Conservation (phyloP, 2,888 invertebrate genomes). For the Geotrupes spiniger region DNA sequence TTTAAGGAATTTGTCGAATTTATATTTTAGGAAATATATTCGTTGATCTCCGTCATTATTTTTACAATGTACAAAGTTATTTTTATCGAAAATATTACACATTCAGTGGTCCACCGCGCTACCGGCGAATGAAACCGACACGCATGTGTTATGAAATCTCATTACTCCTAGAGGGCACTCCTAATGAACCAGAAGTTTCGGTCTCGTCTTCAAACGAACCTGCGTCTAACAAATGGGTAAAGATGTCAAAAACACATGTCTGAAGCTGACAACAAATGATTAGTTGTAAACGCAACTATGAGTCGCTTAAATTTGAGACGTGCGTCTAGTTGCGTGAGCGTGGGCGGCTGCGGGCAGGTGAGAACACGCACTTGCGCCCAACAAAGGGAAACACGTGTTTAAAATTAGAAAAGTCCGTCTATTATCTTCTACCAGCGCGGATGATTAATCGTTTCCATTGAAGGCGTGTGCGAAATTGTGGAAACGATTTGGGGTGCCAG, state of each 20-base stretch:
- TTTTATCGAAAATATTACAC: too few relatives aligned
- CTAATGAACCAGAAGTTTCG: too few relatives aligned
- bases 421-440: background rate
- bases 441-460: conserved; percentile 2
- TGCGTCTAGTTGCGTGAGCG: background rate
- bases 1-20: too few relatives aligned
- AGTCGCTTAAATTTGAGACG: conserved; percentile 4
- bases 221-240: conserved; percentile 1
- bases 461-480: background rate
- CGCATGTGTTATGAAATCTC: too few relatives aligned
- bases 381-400: conserved; percentile 31
- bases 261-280: background rate
- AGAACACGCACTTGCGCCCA: conserved; percentile 30
- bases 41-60: too few relatives aligned
- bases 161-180: too few relatives aligned
- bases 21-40: too few relatives aligned
- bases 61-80: too few relatives aligned
- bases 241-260: conserved; percentile 6
- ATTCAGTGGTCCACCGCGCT: too few relatives aligned
- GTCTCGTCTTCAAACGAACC: background rate
- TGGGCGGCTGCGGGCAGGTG: conserved; percentile 26
- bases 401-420: conserved; percentile 22
- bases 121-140: too few relatives aligned
- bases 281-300: conserved; percentile 1
- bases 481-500: background rate